These are phyloP conservation scores for Eulemur rufifrons DNA, from an alignment of 2,113 vertebrate species.

Conservation along the genomic window DNA sequence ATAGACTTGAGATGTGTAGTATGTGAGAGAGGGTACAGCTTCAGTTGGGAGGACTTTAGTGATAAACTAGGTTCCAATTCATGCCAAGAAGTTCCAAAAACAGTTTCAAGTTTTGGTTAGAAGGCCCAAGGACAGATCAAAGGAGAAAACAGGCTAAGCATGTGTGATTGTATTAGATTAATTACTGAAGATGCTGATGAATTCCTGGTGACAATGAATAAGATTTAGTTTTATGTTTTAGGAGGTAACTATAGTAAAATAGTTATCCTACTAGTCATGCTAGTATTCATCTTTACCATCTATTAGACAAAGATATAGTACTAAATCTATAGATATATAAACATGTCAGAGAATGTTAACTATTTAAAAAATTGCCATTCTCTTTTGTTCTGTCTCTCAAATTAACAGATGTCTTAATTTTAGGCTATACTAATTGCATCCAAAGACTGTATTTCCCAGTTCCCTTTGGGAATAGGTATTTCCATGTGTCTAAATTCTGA, in stretches of 20 bases:
- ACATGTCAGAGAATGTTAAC: background rate
- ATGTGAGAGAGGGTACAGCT: background rate
- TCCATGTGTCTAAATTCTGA: background rate
- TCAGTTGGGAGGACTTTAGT: background rate
- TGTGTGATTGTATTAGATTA: background rate
- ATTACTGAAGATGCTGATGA: background rate
- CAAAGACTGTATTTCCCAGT: background rate
- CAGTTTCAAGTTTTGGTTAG: background rate
- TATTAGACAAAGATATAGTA: background rate
- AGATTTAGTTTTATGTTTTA: background rate
- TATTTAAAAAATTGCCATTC: background rate
- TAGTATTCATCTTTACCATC: background rate
- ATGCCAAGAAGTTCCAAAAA: background rate
- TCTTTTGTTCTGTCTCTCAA: background rate
- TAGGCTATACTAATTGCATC: background rate
- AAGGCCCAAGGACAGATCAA: background rate
- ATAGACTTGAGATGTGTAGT: background rate
- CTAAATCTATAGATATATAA: background rate
- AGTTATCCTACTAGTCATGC: background rate
- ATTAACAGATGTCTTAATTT: background rate
- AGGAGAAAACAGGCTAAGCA: background rate
- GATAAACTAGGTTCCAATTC: background rate
- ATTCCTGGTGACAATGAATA: background rate
- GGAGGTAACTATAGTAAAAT: background rate
- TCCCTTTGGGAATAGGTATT: background rate